phyloP scores from a whole-genome alignment of 2,797 vertebrate genomes.

The Pipistrellus nathusii region DNA sequence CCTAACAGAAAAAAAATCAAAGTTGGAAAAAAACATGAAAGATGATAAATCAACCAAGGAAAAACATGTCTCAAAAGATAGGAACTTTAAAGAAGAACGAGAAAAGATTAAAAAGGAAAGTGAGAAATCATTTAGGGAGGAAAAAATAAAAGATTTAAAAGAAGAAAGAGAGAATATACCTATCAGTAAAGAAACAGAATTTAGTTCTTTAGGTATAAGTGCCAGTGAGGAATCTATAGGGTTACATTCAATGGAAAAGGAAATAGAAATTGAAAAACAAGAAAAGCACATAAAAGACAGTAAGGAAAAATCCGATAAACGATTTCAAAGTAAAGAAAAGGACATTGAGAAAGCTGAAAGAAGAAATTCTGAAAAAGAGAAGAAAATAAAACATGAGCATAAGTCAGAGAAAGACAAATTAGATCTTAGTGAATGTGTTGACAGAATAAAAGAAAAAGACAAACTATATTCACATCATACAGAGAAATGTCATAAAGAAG shows the following conservation, averaged over 20 bases:
- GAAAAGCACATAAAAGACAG: slow-evolving; percentile 90
- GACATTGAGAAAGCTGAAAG: slow-evolving; percentile 95
- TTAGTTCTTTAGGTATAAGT: slow-evolving; percentile 77
- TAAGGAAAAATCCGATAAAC: slow-evolving; percentile 94
- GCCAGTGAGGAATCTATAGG: slow-evolving; percentile 82
- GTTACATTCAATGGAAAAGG: slow-evolving; percentile 84
- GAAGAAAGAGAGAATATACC: slow-evolving; percentile 91
- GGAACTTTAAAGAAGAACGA: slow-evolving; percentile 92
- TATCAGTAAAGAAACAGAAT: slow-evolving; percentile 90
- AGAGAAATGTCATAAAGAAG: slow-evolving; percentile 95
- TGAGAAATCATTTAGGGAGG: slow-evolving; percentile 92
- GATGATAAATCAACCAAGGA: slow-evolving; percentile 94
- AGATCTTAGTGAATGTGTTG: slow-evolving; percentile 91
- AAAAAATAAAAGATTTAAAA: slow-evolving; percentile 92
- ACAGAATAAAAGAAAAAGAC: slow-evolving; percentile 93
- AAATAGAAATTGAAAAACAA: slow-evolving; percentile 91
- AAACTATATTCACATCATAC: slow-evolving; percentile 87
- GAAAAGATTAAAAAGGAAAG: slow-evolving; percentile 94
- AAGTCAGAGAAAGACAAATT: slow-evolving; percentile 91
- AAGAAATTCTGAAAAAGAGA: slow-evolving; percentile 95
- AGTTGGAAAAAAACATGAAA: slow-evolving; percentile 91
- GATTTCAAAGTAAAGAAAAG: slow-evolving; percentile 92
- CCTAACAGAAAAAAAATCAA: slow-evolving; percentile 90
- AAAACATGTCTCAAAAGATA: slow-evolving; percentile 93
- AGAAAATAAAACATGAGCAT: slow-evolving; percentile 94